Base-by-base conservation (phyloP, 1,140 invertebrate species). In the Drosophila rufa region DNA sequence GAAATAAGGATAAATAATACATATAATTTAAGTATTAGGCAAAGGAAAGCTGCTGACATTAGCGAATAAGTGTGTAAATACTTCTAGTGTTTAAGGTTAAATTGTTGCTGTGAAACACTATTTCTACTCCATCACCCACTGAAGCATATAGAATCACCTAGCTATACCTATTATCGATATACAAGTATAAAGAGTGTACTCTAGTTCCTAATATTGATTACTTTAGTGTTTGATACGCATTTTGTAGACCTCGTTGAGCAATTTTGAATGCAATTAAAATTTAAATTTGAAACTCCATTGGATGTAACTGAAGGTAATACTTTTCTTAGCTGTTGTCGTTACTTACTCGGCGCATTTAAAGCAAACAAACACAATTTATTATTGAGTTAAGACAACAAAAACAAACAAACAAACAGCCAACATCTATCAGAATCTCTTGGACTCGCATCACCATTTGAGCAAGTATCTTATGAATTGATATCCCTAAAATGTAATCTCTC, bases 321-420 rank as follows among this genome's bases (percentile, higher is more conserved):
- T 12, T 25, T 51, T 17, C 48, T 25, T 48, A 40, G 42, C 36
- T 57, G 17, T 22, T 27, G 33, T 56, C 14, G 47, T 67, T 65
- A 68, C 36, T 64, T 25, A 50, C 25, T 61, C 56, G 48, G 56
- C 46, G 68, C 80, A 80, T 82, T 75, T 30, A 78, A 78, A 53
- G 40, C 45, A 81, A 87, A 82, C 83, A 86, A 87, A 87, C 83
- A 87, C 83, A 83, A 83, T 87, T 87, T 56, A 30, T 30, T 27
- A 45, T 59, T 73, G 45, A 73, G 53, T 71, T 25, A 42, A 50
- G 38, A 43, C 67, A 36, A 69, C 33, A 36, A 36, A 36, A 36
- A 36, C 11, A 60, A 48, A 9, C 27, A 61, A 67, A 53, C 27
- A 61, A 67, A 53, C 57, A 19, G 55, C 14, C 53, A 66, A 38